These are phyloP conservation scores for Galeruca laticollis DNA, from an alignment of 2,888 invertebrate genomes.

Conservation along the genomic window DNA sequence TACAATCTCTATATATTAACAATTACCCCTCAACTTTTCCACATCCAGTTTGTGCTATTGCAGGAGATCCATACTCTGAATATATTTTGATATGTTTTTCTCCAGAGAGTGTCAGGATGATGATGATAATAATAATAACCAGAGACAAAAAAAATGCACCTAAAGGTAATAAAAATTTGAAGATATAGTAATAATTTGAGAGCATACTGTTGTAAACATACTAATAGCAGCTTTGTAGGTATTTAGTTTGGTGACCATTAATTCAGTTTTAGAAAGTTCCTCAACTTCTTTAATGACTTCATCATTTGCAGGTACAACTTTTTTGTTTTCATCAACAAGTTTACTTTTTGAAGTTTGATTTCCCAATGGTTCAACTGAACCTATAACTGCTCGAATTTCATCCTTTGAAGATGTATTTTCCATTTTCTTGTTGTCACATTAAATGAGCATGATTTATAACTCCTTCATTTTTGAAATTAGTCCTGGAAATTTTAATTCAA, in stretches of 20 bases:
- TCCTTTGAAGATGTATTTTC: conserved; percentile 58
- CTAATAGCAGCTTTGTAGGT: conserved; percentile 77
- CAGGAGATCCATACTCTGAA: conserved; percentile 78
- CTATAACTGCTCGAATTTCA: conserved; percentile 75
- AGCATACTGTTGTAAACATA: conserved; percentile 59
- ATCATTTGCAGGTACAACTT: conserved; percentile 78
- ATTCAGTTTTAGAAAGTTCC: conserved; percentile 60
- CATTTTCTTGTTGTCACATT: conserved; percentile 1
- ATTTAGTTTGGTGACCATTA: conserved; percentile 72
- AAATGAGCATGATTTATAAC: neutral
- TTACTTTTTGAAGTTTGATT: conserved; percentile 77
- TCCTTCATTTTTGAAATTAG: neutral
- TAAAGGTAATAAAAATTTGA: conserved; percentile 36
- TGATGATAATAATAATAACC: conserved; percentile 73
- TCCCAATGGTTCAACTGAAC: conserved; percentile 86
- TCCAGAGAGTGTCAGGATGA: conserved; percentile 74
- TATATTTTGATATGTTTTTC: conserved; percentile 66
- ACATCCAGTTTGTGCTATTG: conserved; percentile 81
- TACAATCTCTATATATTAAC: conserved; percentile 23
- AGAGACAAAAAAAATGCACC: conserved; percentile 73
- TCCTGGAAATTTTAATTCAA: neutral
- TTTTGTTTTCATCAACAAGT: conserved; percentile 74
- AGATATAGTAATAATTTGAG: neutral
- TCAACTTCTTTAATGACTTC: conserved; percentile 71
- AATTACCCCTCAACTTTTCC: conserved; percentile 83